Evolutionary conservation across 2,113 vertebrate genomes (phyloP), one percentile per base, ranked within the genome.

Genomic region (Pomatorhinus ruficollis): DNA sequence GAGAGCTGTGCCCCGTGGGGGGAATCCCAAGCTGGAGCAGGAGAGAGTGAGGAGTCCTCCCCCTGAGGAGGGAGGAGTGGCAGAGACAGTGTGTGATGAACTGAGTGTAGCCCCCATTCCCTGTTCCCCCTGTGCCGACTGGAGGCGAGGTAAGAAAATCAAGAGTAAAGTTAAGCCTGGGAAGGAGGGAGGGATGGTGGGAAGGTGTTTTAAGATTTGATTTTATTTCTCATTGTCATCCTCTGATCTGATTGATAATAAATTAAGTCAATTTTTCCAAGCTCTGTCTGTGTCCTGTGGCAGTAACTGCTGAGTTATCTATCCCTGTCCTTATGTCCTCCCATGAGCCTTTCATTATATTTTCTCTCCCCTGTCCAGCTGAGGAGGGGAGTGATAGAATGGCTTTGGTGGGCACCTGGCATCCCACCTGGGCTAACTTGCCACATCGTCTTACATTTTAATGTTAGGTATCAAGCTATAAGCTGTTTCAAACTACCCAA

Each of bases 111-210:
- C 6, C 5, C 23, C 11, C 10, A 3, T 72, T 79, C 11, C 31
- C 19, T 39, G 11, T n/a, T 71, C 9, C 14, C 8, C 6, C 17
- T 39, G n/a, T 15, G 33, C 30, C 0, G 0, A 18, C 17, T 52
- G 24, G 24, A 50, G 28, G 31, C 42, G 20, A 59, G 4, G 6
- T 14, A 23, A 31, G 31, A 40, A 71, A n/a, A 27, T 27, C 6
- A 2, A 39, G 59, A 65, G 25, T 23, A 12, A 52, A 59, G 24
- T 31, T 57, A 56, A 37, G 28, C 42, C 24, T 20, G 16, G 20
- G 16, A 72, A 84, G 16, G 12, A 52, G 13, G 13, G 12, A 52
- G 28, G 13, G 24, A 13, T 39, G 11, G 14, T 30, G 24, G 28
- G 33, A 72, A 77, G 16, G 6, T 65, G 25, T 33, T 77, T 63